Percentiles rank a stretch among this genome's conserved stretches.
These are phyloP conservation scores for Cyclina sinensis DNA, from an alignment of 1,140 invertebrate species.

Conservation along the genomic window DNA sequence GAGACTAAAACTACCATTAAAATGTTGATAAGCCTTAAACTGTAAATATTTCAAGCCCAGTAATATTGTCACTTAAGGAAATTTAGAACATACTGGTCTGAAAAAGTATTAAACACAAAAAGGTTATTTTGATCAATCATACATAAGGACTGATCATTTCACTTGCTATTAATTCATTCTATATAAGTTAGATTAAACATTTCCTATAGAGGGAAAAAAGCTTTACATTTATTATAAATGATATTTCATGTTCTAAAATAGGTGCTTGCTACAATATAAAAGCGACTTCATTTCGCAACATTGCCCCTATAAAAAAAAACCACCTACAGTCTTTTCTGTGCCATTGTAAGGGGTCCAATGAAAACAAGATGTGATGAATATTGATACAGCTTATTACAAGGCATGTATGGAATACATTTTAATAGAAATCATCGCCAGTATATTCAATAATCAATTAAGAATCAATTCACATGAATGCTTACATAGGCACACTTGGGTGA, in stretches of 20 bases:
- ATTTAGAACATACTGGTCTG: too few species aligned
- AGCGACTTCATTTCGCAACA: constrained; percentile 4
- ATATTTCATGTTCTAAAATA: constrained; percentile 11
- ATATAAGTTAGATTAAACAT: too few species aligned
- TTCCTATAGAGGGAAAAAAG: too few species aligned
- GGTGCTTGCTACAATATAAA: constrained; percentile 2
- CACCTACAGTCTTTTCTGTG: neutral
- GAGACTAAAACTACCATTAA: too few species aligned
- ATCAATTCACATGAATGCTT: constrained; percentile 31
- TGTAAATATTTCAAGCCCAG: too few species aligned
- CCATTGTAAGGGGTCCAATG: constrained; percentile 22
- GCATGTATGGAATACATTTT: neutral
- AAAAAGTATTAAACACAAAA: too few species aligned
- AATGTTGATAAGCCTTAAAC: too few species aligned
- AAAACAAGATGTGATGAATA: constrained; percentile 42
- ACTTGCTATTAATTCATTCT: neutral
- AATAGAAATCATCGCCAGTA: neutral
- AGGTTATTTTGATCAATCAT: too few species aligned
- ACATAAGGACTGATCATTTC: too few species aligned
- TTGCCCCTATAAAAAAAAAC: neutral
- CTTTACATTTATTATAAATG: neutral
- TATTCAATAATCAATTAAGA: constrained; percentile 38
- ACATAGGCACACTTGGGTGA: neutral
- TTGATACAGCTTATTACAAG: constrained; percentile 15
- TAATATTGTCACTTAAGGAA: too few species aligned